Evolutionary conservation across 2,113 vertebrate species (phyloP).

Genomic region (Triplophysa tibetana): DNA sequence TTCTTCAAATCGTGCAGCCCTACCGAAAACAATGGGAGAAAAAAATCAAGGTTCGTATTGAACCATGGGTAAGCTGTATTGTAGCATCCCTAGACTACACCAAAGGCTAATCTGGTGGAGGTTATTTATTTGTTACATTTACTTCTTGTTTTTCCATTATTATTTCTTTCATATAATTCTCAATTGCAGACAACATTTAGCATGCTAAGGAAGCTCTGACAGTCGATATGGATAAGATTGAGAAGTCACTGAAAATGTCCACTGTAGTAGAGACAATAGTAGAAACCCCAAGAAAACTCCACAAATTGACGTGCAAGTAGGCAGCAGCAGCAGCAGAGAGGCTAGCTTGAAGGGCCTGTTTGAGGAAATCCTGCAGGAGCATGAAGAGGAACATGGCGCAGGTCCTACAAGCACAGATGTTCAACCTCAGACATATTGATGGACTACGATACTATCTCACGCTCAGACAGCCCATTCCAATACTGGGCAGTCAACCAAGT

Average conservation of each 20-base stretch:
- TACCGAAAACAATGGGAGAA: too few relatives aligned
- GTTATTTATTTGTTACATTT: background rate
- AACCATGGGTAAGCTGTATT: too few relatives aligned
- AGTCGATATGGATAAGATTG: conserved; percentile 35
- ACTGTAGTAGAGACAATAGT: conserved; percentile 11
- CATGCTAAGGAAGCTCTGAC: conserved; percentile 29
- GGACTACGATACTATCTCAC: background rate
- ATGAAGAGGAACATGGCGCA: background rate
- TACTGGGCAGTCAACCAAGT: conserved; percentile 17
- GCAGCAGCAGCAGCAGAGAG: background rate
- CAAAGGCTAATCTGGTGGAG: background rate
- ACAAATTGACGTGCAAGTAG: too few relatives aligned
- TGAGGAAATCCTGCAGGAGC: background rate
- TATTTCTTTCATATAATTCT: conserved; percentile 19
- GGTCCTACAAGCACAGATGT: background rate
- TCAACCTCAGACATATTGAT: background rate
- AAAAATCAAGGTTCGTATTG: too few relatives aligned
- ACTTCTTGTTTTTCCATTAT: background rate
- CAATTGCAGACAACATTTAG: conserved; percentile 22
- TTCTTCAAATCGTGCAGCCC: too few relatives aligned
- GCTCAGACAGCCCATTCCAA: conserved; percentile 25
- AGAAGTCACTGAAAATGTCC: background rate
- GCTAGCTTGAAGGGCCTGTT: background rate
- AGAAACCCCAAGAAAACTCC: background rate
- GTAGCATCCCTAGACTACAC: too few relatives aligned